These are phyloP conservation scores for Apamea crenata DNA, from an alignment of 2,888 invertebrate species.

Conservation along the genomic window DNA sequence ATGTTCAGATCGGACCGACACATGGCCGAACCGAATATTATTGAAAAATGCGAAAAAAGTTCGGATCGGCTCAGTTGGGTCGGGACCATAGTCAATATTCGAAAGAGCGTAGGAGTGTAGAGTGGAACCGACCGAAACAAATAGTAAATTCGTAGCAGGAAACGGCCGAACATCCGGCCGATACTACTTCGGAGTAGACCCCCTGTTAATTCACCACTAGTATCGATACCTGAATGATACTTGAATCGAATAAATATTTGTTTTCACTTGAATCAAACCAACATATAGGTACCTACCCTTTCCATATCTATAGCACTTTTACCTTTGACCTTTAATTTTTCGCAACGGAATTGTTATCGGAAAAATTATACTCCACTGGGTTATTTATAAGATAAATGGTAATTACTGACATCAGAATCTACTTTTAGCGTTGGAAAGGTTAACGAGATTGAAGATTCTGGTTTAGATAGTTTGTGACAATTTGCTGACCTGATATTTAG, in stretches of 20 bases:
- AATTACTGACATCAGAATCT: conserved; percentile 46
- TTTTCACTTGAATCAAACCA: background rate
- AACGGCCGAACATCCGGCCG: too few species aligned
- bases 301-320: background rate
- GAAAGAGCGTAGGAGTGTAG: too few species aligned
- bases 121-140: too few species aligned
- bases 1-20: too few species aligned
- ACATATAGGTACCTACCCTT: background rate
- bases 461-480: conserved; percentile 13
- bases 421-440: conserved; percentile 20
- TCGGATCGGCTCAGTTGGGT: too few species aligned
- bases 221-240: conserved; percentile 8
- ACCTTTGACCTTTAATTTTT: conserved; percentile 29
- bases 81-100: too few species aligned
- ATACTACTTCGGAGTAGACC: too few species aligned
- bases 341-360: conserved; percentile 26
- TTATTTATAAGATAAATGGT: conserved; percentile 49
- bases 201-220: background rate
- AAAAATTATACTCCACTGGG: conserved; percentile 46
- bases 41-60: too few species aligned
- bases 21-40: too few species aligned
- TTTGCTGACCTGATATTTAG: background rate
- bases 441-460: conserved; percentile 37
- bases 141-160: too few species aligned
- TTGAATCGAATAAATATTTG: conserved; percentile 4